These are phyloP conservation scores for Anoplopoma fimbria DNA, from an alignment of 2,113 vertebrate genomes.

Conservation along the genomic window DNA sequence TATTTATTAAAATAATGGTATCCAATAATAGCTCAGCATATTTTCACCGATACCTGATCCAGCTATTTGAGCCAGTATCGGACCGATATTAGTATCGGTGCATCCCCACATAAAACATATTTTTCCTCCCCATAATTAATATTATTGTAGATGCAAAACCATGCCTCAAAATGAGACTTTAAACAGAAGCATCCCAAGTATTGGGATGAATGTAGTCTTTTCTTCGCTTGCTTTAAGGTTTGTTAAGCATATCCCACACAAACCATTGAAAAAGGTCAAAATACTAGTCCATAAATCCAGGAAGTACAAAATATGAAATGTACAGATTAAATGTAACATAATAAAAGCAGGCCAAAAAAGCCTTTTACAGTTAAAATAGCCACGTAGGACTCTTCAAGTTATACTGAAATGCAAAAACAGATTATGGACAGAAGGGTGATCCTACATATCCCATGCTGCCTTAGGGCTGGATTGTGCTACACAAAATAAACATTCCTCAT, in stretches of 20 bases:
- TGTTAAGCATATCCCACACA: conserved; percentile 51
- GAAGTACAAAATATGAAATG: conserved; percentile 76
- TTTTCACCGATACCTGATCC: background rate
- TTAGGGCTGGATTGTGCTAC: conserved; percentile 77
- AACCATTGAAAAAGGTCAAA: conserved; percentile 58
- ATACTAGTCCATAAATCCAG: conserved; percentile 68
- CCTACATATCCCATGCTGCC: conserved; percentile 72
- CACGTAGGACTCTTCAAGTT: conserved; percentile 63
- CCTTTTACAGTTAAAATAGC: conserved; percentile 66
- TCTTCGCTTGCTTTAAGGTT: conserved; percentile 47
- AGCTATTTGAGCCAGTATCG: background rate
- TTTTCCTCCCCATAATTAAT: conserved; percentile 53
- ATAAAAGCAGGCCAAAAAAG: conserved; percentile 68
- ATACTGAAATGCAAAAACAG: conserved; percentile 71
- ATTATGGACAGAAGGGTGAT: conserved; percentile 43
- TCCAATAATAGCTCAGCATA: background rate
- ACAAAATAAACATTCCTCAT: conserved; percentile 74
- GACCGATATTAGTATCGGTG: background rate
- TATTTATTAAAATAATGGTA: background rate
- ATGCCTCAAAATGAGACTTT: conserved; percentile 70
- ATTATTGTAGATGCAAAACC: conserved; percentile 65
- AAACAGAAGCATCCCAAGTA: conserved; percentile 56
- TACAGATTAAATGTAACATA: conserved; percentile 72
- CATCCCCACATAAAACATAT: conserved; percentile 55
- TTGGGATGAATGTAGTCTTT: conserved; percentile 72